phyloP scores from a whole-genome alignment of 2,113 vertebrate genomes.

The Chamaea fasciata region DNA sequence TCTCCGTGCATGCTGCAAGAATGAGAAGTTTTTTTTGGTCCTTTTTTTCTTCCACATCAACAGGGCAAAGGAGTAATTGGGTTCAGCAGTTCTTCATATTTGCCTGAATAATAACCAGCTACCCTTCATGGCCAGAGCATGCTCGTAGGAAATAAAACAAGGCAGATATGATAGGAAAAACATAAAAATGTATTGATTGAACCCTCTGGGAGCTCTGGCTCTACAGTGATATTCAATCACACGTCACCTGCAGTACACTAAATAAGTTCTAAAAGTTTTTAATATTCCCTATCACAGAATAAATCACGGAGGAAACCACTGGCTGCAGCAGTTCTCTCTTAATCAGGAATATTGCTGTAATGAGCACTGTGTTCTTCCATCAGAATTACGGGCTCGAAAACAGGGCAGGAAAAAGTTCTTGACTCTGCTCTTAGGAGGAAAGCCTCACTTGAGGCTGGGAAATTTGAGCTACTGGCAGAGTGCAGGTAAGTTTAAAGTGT shows the following conservation, averaged over 20 bases:
- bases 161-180: background rate
- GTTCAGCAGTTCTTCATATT: background rate
- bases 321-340: background rate
- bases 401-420: background rate
- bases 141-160: background rate
- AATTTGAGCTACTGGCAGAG: background rate
- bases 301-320: background rate
- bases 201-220: background rate
- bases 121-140: background rate
- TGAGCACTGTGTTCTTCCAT: background rate
- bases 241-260: background rate
- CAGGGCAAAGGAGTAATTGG: background rate
- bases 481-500: background rate
- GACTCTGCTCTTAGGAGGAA: background rate
- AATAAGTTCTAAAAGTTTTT: conserved; percentile 9
- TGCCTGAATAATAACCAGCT: background rate
- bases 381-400: background rate
- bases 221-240: background rate
- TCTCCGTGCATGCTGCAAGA: background rate
- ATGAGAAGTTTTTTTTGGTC: background rate
- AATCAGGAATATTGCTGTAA: background rate
- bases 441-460: background rate
- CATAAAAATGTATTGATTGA: conserved; percentile 17
- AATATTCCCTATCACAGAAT: background rate
- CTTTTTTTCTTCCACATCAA: background rate